A percentile compares a stretch with the other conserved stretches of the same genome.
Conservation (phyloP, 2,888 invertebrate genomes). For the Aromia moschata region DNA sequence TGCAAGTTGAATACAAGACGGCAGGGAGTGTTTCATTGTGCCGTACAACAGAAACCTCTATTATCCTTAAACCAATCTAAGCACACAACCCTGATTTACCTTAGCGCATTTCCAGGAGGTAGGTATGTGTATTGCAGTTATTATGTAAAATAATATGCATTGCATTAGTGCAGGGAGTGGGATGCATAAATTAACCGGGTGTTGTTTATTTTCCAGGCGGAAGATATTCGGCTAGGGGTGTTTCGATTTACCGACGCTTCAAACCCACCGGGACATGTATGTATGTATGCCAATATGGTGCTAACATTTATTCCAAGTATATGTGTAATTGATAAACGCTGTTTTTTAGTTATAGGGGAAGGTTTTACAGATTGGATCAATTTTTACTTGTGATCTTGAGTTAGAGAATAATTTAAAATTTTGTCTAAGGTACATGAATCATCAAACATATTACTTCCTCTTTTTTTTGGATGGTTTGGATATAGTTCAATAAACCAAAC, state of each 20-base stretch:
- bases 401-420: no score
- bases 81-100: constrained; percentile 18
- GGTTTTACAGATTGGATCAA: no score
- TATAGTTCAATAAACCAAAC: no score
- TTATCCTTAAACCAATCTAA: constrained; percentile 27
- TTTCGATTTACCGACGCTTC: not conserved
- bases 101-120: constrained; percentile 6
- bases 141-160: constrained; percentile 31
- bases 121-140: constrained; percentile 30
- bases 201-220: constrained; percentile 2
- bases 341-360: no score
- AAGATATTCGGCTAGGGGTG: not conserved
- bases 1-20: constrained; percentile 7
- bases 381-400: no score
- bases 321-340: no score
- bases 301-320: no score
- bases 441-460: no score
- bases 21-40: constrained; percentile 17
- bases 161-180: not conserved
- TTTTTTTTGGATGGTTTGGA: no score
- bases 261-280: no score
- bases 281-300: no score
- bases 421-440: no score
- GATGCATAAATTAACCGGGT: constrained; percentile 6
- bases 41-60: constrained; percentile 10